Base-by-base conservation (phyloP, 2,797 vertebrate genomes). In the Bufotes viridis region DNA sequence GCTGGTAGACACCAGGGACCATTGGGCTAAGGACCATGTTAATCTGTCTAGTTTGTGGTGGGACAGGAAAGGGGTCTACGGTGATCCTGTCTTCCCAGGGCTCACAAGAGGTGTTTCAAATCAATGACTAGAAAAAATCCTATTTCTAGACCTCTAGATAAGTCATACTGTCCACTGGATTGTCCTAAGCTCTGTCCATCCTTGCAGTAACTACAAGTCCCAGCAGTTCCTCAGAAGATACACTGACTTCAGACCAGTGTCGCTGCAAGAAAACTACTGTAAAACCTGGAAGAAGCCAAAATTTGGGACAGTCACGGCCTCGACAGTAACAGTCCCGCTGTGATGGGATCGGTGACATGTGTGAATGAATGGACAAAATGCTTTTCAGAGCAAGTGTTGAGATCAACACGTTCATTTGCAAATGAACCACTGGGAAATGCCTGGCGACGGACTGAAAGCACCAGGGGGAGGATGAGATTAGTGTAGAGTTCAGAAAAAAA, bases 341-440 rank as follows among this genome's bases (percentile, higher is more conserved):
- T 29, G 74, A 65, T 78, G 22, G 42, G 78, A 34, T 12, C 49
- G 61, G 63, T 65, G 80, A 80, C 26, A 80, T 29, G 57, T 29
- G 57, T 10, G 57, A 42, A 80, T 34, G 78, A 80, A 42, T 61
- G 57, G 24, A 29, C 17, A 49, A 3, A 61, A 70, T 11, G 70
- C 55, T 42, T 75, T 49, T 58, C 13, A 18, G 49, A 63, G 29
- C 49, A 53, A 65, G 72, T 42, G 61, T 79, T 60, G 55, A 63
- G 58, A 49, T 49, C 9, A 58, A 80, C 58, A 53, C n/a, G n/a
- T 81, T 74, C 67, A 87, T 61, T 81, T 87, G 79, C 78, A 74
- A 82, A 87, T 87, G 57, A 76, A 53, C 20, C n/a, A 81, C 34
- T 65, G 53, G 29, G 65, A 87, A 81, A 82, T 60, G 69, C 57